Percentiles rank a stretch among this genome's conserved stretches.
Conservation (phyloP, 2,888 invertebrate species). For the Scaeva pyrastri region DNA sequence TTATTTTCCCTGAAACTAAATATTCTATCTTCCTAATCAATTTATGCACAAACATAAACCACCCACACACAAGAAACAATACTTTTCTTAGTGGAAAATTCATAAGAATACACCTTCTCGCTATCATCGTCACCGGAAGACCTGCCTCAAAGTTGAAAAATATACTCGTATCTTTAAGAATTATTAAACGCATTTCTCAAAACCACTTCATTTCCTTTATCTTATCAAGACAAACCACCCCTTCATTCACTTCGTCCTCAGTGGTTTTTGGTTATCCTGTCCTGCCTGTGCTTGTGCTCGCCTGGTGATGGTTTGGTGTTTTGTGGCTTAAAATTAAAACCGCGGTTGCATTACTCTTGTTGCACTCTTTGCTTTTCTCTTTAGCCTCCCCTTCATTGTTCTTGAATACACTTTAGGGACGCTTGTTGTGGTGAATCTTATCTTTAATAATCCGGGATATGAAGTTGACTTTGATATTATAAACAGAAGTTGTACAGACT, state of each 20-base stretch:
- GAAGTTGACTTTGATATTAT: neutral
- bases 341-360: conserved; percentile 56
- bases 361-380: neutral
- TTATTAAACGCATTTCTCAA: conserved; percentile 45
- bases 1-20: neutral
- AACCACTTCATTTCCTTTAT: conserved; percentile 55
- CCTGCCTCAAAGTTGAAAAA: conserved; percentile 28
- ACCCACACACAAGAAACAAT: neutral
- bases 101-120: neutral
- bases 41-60: neutral
- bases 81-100: neutral
- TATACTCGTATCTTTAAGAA: conserved; percentile 4
- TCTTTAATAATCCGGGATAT: neutral
- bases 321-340: conserved; percentile 35
- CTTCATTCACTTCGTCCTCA: conserved; percentile 34
- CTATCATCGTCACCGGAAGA: conserved; percentile 31
- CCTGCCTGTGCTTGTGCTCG: neutral
- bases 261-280: conserved; percentile 23
- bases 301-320: conserved; percentile 20
- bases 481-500: too few relatives aligned
- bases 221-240: conserved; percentile 32
- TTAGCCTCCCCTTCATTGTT: neutral
- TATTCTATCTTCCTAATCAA: neutral
- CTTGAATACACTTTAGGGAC: neutral
- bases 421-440: conserved; percentile 39